Evolutionary conservation across 2,797 vertebrate genomes (phyloP), one percentile per base, ranked within the genome.

Genomic region (Hypotaenidia okinawae): DNA sequence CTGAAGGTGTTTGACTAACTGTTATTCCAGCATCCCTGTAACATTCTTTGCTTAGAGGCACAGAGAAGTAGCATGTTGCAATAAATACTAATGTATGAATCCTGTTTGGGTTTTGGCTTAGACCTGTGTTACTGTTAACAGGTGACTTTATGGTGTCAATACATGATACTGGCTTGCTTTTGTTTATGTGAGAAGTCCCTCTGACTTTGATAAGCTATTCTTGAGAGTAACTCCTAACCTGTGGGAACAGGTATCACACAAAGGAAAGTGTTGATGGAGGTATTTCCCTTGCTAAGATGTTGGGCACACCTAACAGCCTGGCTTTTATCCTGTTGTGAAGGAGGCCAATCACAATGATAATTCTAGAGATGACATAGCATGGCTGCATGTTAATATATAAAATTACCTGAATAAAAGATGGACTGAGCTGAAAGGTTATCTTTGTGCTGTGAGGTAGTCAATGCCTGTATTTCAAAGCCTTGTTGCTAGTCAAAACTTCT

Each of bases 391-490:
- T 88, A 85, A 45, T 85, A 54, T 24, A 39, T 58, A 78, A 77
- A 92, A 74, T 83, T 85, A 83, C 51, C 62, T 78, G 51, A 78
- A 25, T 45, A 62, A 64, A 84, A 85, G 67, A 62, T 57, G 37
- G 25, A 30, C 61, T n/a, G 59, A 81, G 32, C 18, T 81, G 66
- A 79, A 85, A 91, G 51, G 19, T 91, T 16, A 3, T 75, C 49
- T 80, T 82, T 91, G 75, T 81, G 27, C 59, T 67, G 18, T 43
- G 61, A 62, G 37, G 25, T 66, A 72, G 33, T 69, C 59, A 90
- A 33, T 84, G 54, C 27, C 52, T 91, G 54, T 86, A 76, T 79
- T 93, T 93, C 92, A 93, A 95, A 95, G 82, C 58, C 28, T 57
- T 59, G 64, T 39, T 85, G 22, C 69, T 80, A 74, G 68, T n/a